These are phyloP conservation scores for Marmota flaviventris DNA, from an alignment of 2,113 vertebrate species.

Conservation along the genomic window DNA sequence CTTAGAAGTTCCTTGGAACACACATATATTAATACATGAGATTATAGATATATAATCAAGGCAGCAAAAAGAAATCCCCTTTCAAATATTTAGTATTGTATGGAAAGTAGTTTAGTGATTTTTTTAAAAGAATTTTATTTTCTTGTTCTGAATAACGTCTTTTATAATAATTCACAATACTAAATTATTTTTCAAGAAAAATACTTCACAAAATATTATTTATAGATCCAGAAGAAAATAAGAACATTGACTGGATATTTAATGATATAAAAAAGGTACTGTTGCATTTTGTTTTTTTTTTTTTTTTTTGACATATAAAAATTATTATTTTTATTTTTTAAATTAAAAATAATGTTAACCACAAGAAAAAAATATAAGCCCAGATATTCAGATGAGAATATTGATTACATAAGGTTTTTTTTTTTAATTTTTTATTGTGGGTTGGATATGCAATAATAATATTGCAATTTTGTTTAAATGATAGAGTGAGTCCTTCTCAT, in stretches of 20 bases:
- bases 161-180: neutral
- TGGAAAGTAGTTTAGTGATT: neutral
- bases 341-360: too few species aligned
- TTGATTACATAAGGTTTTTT: too few species aligned
- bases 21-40: neutral
- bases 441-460: neutral
- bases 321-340: too few species aligned
- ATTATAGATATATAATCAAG: neutral
- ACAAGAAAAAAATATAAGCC: too few species aligned
- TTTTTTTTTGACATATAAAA: too few species aligned
- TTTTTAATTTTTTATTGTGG: too few species aligned
- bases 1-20: neutral
- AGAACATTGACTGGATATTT: neutral
- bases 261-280: conserved; percentile 3
- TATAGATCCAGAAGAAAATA: neutral
- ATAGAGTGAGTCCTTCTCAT: too few species aligned
- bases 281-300: too few species aligned
- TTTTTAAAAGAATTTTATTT: neutral
- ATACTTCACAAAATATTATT: conserved; percentile 20
- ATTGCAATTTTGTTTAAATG: too few species aligned
- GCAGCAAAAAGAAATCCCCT: neutral
- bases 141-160: neutral
- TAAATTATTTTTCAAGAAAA: conserved; percentile 42
- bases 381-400: too few species aligned
- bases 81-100: neutral